A percentile compares a stretch with the other conserved stretches of the same genome.
Conservation (phyloP, 2,797 vertebrate species). For the Cossypha polioptera region DNA sequence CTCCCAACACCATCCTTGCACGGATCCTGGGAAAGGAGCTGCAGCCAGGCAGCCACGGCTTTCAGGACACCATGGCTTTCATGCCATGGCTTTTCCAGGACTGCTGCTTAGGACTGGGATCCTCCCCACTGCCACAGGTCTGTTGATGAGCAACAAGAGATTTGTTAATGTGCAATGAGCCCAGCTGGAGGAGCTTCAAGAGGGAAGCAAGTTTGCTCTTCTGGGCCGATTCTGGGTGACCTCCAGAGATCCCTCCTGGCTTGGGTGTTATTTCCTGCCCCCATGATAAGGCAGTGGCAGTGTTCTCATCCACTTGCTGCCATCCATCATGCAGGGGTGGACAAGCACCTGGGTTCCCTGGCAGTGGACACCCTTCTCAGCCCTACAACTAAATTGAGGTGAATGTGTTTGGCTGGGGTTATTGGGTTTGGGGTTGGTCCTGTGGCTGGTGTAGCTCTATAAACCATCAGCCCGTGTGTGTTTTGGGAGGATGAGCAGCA, state of each 20-base stretch:
- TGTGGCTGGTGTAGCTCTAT: fast-evolving
- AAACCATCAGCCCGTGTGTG: background rate
- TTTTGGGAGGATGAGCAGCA: background rate
- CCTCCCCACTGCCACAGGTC: background rate
- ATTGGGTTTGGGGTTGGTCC: background rate
- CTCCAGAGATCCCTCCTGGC: background rate
- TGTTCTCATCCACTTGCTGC: background rate
- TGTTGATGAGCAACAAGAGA: background rate
- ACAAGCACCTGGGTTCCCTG: background rate
- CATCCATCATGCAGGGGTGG: background rate
- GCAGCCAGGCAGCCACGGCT: too few relatives aligned
- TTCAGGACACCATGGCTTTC: background rate
- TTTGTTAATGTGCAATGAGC: background rate
- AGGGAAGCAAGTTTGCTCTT: background rate
- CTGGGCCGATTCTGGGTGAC: background rate
- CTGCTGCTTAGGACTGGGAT: background rate
- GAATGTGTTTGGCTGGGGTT: fast-evolving
- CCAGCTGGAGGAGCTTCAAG: background rate
- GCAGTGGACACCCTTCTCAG: background rate
- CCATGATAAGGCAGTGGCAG: background rate
- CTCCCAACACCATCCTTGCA: fast-evolving
- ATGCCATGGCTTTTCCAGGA: background rate
- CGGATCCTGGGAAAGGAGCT: background rate
- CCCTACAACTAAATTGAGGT: fast-evolving
- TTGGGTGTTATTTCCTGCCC: background rate